Evolutionary conservation across 2,888 invertebrate genomes (phyloP).

Genomic region (Drosophila phalerata): DNA sequence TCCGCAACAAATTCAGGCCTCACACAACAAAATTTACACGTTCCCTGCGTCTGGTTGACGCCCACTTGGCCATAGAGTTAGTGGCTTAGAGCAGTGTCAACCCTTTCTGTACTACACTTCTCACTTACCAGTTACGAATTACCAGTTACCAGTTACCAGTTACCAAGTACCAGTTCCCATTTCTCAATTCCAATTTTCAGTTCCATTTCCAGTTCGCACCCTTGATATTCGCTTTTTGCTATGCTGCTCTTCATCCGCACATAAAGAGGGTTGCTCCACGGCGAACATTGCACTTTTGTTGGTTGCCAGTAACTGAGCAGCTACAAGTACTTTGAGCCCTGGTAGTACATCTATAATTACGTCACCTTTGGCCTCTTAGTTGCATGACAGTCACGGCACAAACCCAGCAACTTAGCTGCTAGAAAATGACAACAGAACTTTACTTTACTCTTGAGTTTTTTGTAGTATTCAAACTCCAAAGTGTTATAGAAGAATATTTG

Average conservation of each 20-base stretch:
- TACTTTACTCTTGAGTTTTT: neutral
- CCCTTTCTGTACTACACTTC: conserved; percentile 44
- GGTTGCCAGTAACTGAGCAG: conserved; percentile 44
- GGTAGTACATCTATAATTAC: conserved; percentile 79
- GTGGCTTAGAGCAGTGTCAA: conserved; percentile 34
- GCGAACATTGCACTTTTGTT: conserved; percentile 70
- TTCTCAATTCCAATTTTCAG: conserved; percentile 12
- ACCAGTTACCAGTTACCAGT: conserved; percentile 25
- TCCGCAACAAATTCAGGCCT: conserved; percentile 10
- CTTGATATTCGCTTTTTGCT: conserved; percentile 26
- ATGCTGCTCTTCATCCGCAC: conserved; percentile 35
- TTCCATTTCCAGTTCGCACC: conserved; percentile 41
- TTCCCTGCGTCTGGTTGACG: conserved; percentile 52
- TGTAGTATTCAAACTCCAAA: neutral
- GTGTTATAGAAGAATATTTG: too few species aligned
- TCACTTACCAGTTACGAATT: conserved; percentile 6
- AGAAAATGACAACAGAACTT: neutral
- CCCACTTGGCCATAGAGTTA: conserved; percentile 41
- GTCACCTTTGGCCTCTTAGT: conserved; percentile 64
- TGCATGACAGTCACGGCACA: conserved; percentile 41
- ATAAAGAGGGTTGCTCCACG: conserved; percentile 58
- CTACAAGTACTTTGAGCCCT: conserved; percentile 21
- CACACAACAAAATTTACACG: conserved; percentile 17
- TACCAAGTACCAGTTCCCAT: conserved; percentile 27
- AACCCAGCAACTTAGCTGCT: conserved; percentile 13